Conservation (phyloP, 1,140 invertebrate genomes). For the Drosophila trapezifrons region DNA sequence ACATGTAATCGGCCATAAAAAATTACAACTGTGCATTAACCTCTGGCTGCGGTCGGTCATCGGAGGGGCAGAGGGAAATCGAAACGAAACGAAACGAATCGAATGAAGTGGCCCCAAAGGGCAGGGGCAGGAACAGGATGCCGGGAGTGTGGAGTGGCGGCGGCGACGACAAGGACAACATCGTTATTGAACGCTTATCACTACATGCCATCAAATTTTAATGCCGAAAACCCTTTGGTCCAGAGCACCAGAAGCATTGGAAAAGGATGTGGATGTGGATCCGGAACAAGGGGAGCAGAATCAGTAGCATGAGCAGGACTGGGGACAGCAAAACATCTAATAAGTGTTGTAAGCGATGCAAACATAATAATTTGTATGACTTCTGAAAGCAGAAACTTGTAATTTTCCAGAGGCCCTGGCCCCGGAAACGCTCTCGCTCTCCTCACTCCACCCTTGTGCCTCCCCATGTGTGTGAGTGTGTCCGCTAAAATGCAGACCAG, state of each 20-base stretch:
- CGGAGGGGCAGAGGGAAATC: slow-evolving; percentile 26
- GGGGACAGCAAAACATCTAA: slow-evolving; percentile 66
- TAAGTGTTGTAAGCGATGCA: slow-evolving; percentile 82
- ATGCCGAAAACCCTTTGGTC: slow-evolving; percentile 76
- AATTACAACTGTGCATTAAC: slow-evolving; percentile 81
- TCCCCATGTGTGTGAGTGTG: slow-evolving; percentile 12
- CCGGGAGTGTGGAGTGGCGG: slow-evolving; percentile 36
- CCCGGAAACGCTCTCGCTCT: slow-evolving; percentile 21
- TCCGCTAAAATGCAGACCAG: slow-evolving; percentile 71
- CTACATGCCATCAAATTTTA: slow-evolving; percentile 82
- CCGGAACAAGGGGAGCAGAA: slow-evolving; percentile 8
- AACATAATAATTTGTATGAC: slow-evolving; percentile 83
- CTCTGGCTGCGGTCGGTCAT: slow-evolving; percentile 64
- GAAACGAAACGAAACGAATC: slow-evolving; percentile 61
- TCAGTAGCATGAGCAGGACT: background rate
- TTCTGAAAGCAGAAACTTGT: slow-evolving; percentile 82
- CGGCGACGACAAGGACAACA: slow-evolving; percentile 58
- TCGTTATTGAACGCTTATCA: slow-evolving; percentile 78
- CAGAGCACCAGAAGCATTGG: slow-evolving; percentile 31
- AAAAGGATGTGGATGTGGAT: background rate
- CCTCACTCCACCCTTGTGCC: background rate
- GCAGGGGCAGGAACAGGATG: slow-evolving; percentile 7
- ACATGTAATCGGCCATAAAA: slow-evolving; percentile 81
- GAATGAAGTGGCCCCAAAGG: slow-evolving; percentile 32
- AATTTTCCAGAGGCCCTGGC: slow-evolving; percentile 68